Conservation (phyloP, 2,888 invertebrate species). For the Tortricodes alternella region DNA sequence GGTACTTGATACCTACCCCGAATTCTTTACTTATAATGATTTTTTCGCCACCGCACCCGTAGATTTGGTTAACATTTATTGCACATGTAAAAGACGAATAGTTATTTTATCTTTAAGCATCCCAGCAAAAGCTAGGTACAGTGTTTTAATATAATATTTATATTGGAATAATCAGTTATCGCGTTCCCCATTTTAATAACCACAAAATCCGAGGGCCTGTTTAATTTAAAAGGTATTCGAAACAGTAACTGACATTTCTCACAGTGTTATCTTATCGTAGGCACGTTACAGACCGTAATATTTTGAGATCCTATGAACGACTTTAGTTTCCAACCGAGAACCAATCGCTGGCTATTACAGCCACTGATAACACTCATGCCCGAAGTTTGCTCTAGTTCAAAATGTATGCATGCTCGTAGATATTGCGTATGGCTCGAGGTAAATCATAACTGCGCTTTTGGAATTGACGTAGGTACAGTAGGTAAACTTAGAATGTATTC, state of each 20-base stretch:
- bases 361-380: slow-evolving; percentile 55
- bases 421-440: neutral
- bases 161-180: too few relatives aligned
- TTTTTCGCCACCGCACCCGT: too few relatives aligned
- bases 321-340: slow-evolving; percentile 62
- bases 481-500: too few relatives aligned
- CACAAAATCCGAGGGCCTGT: slow-evolving; percentile 39
- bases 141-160: too few relatives aligned
- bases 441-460: slow-evolving; percentile 5
- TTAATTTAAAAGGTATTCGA: slow-evolving; percentile 65
- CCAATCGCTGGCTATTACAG: slow-evolving; percentile 61
- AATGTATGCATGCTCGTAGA: slow-evolving; percentile 34
- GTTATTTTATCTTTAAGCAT: too few relatives aligned
- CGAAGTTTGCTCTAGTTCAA: slow-evolving; percentile 48
- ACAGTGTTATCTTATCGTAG: slow-evolving; percentile 59
- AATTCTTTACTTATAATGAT: too few relatives aligned
- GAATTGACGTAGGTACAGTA: neutral
- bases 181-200: neutral
- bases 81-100: too few relatives aligned
- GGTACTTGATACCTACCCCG: too few relatives aligned
- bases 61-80: too few relatives aligned
- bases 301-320: slow-evolving; percentile 60
- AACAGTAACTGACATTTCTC: slow-evolving; percentile 71
- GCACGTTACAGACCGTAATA: slow-evolving; percentile 53
- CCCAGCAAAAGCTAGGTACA: too few relatives aligned